These are phyloP conservation scores for Drosophila subsilvestris DNA, from an alignment of 2,888 invertebrate species.

Conservation along the genomic window DNA sequence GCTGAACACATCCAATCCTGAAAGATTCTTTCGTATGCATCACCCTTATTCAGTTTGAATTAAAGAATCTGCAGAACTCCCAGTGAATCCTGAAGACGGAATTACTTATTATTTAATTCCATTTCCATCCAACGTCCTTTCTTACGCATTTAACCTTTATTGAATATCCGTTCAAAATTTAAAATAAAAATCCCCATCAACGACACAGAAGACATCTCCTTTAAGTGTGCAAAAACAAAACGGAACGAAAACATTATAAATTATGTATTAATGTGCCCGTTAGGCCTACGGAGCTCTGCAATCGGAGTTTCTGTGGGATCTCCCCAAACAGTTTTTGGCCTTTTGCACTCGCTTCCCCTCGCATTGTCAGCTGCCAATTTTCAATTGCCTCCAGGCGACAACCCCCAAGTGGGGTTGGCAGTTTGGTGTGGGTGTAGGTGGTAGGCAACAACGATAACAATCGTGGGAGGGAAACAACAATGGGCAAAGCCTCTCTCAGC, in stretches of 20 bases:
- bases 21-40: neutral
- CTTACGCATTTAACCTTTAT: constrained; percentile 12
- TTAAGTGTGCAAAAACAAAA: constrained; percentile 60
- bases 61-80: neutral
- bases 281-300: constrained; percentile 52
- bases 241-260: constrained; percentile 76
- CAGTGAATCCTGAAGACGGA: neutral
- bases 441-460: constrained; percentile 46
- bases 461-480: neutral
- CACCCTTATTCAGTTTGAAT: neutral
- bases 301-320: constrained; percentile 23
- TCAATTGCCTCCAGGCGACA: constrained; percentile 69
- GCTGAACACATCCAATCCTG: too few species aligned
- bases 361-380: constrained; percentile 76
- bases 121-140: constrained; percentile 7
- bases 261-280: constrained; percentile 81
- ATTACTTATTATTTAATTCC: constrained; percentile 2
- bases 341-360: constrained; percentile 28
- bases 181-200: neutral
- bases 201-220: constrained; percentile 29
- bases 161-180: constrained; percentile 24
- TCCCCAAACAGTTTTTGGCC: constrained; percentile 40
- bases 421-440: constrained; percentile 19
- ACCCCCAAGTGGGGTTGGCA: constrained; percentile 14
- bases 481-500: constrained; percentile 21